Percentiles rank a stretch among this genome's conserved stretches.
Conservation (phyloP, 1,140 invertebrate species). For the Drosophila seguyi region DNA sequence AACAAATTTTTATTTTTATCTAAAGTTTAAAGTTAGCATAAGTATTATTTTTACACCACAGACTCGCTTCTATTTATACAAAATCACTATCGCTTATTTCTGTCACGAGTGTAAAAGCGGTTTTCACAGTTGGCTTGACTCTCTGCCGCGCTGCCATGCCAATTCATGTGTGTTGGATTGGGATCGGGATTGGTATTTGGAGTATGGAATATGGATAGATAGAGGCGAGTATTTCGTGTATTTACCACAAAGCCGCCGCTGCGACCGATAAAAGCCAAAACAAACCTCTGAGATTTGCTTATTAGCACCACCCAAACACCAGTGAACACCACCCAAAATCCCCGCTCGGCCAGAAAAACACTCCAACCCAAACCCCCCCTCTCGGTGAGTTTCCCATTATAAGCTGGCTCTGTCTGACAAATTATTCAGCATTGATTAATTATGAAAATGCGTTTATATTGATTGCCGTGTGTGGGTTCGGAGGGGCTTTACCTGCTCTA, state of each 20-base stretch:
- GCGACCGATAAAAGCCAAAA: constrained; percentile 78
- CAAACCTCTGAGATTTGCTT: constrained; percentile 74
- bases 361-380: not conserved
- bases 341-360: not conserved
- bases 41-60: constrained; percentile 5
- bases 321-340: constrained; percentile 7
- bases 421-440: constrained; percentile 83
- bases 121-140: constrained; percentile 44
- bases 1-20: not conserved
- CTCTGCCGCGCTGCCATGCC: constrained; percentile 14
- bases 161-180: constrained; percentile 36
- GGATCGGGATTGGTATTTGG: constrained; percentile 16
- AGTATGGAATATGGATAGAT: constrained; percentile 40
- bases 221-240: constrained; percentile 52
- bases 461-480: constrained; percentile 51
- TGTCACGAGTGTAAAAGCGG: constrained; percentile 44
- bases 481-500: constrained; percentile 7
- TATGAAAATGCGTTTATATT: constrained; percentile 83
- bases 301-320: constrained; percentile 49
- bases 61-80: constrained; percentile 14
- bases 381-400: constrained; percentile 26
- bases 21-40: constrained; percentile 2
- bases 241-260: constrained; percentile 66
- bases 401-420: constrained; percentile 54
- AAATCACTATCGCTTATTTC: constrained; percentile 25